Evolutionary conservation across 2,797 vertebrate species (phyloP).

Genomic region (Craterocephalus amniculus): DNA sequence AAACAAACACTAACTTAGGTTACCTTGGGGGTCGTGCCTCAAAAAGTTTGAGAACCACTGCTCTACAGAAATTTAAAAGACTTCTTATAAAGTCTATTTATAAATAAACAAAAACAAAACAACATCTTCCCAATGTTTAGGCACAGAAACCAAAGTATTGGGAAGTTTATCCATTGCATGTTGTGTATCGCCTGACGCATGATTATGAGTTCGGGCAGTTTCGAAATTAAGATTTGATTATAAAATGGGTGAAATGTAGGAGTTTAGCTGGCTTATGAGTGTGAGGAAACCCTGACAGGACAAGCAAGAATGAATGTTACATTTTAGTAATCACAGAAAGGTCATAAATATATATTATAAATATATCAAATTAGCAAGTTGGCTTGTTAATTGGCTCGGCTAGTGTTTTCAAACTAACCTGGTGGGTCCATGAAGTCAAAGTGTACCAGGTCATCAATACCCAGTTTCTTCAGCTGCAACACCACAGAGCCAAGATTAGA

Average conservation of each 20-base stretch:
- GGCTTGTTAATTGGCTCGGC: background rate
- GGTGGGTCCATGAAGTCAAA: constrained; percentile 99
- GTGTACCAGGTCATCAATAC: constrained; percentile 97
- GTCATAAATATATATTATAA: too few species aligned
- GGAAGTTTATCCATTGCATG: too few species aligned
- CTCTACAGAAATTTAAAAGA: too few species aligned
- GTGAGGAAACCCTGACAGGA: background rate
- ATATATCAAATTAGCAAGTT: background rate
- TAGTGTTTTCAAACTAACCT: constrained; percentile 79
- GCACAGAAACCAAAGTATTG: too few species aligned
- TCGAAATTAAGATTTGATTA: background rate
- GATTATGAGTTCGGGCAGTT: background rate
- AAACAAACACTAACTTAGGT: too few species aligned
- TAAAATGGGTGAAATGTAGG: background rate
- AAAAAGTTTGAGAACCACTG: too few species aligned
- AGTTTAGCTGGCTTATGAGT: background rate
- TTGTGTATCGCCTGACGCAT: background rate
- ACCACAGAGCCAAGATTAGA: constrained; percentile 97
- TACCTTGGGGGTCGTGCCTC: too few species aligned
- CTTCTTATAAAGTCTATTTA: too few species aligned
- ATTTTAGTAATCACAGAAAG: background rate
- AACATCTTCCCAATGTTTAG: too few species aligned
- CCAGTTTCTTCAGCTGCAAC: constrained; percentile 96
- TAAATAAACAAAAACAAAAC: too few species aligned
- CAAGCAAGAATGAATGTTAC: background rate